Evolutionary conservation across 2,888 invertebrate species (phyloP).

Genomic region (Microctonus brassicae): DNA sequence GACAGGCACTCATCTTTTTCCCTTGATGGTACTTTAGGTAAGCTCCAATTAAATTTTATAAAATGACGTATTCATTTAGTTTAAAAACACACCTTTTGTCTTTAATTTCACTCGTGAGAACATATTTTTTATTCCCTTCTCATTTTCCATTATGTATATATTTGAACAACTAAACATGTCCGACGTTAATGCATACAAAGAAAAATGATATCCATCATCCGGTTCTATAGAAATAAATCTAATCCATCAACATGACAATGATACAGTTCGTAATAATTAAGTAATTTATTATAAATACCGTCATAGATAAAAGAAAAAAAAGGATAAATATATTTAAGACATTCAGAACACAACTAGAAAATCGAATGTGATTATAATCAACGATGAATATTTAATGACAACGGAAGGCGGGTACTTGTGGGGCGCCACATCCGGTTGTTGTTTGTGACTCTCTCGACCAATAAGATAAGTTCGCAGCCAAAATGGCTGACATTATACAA

Average conservation of each 20-base stretch:
- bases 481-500: conserved; percentile 28
- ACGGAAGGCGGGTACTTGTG: conserved; percentile 25
- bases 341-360: background rate
- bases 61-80: background rate
- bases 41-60: conserved; percentile 56
- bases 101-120: background rate
- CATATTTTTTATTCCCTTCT: background rate
- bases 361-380: conserved; percentile 14
- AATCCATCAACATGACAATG: background rate
- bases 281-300: background rate
- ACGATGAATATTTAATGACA: conserved; percentile 19
- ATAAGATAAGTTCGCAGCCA: conserved; percentile 21
- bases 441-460: conserved; percentile 23
- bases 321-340: background rate
- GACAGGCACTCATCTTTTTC: conserved; percentile 73
- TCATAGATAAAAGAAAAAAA: background rate
- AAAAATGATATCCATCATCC: background rate
- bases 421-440: conserved; percentile 31
- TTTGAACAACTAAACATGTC: background rate
- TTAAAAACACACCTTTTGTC: background rate
- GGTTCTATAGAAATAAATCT: background rate
- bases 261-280: background rate
- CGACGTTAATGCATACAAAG: background rate
- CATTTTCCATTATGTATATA: background rate
- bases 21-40: conserved; percentile 75